Base-by-base conservation (phyloP, 2,888 invertebrate species). In the Erebia aethiops region DNA sequence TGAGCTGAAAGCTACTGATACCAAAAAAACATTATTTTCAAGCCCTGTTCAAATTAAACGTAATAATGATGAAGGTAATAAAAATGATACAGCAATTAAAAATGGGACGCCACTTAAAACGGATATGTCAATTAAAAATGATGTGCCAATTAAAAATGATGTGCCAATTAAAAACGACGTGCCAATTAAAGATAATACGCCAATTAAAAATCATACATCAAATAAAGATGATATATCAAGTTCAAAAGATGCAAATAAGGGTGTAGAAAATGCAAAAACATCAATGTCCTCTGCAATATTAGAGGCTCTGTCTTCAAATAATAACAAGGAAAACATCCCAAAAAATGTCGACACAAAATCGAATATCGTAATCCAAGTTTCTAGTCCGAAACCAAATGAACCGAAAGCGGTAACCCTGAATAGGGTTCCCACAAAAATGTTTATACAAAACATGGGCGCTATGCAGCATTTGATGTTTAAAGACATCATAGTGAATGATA, bases 401-500 rank as follows among this genome's bases (percentile, higher is more conserved):
- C 46, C 46, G n/a, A 56, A 72, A 58, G 11, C 14, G 41, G 52
- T 72, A n/a, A 67, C 69, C 11, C 18, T 54, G 1, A 8, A 21
- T 46, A 78, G 69, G 52, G 56, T 74, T 4, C 71, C 71, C 0
- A 61, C 70, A 13, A 10, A 16, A 0, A 10, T 63, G 0, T 84
- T 79, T 51, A 9, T 82, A 0, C 62, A 71, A 1, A 73, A 7
- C 1, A 0, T 79, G 0, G 21, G 69, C 0, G 46, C 35, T 5
- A 11, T 81, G 0, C 66, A 77, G 16, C 71, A 72, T 26, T 13
- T 41, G 2, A 60, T 73, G 11, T 65, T 70, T 9, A 63, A 75
- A 2, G 79, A 81, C 54, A 4, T 80, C 0, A 67, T 85, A 13
- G 73, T 86, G 10, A 86, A 86, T 74, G 78, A 81, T 0, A 80